Conservation (phyloP, 2,888 invertebrate genomes). For the Tiphia femorata region DNA sequence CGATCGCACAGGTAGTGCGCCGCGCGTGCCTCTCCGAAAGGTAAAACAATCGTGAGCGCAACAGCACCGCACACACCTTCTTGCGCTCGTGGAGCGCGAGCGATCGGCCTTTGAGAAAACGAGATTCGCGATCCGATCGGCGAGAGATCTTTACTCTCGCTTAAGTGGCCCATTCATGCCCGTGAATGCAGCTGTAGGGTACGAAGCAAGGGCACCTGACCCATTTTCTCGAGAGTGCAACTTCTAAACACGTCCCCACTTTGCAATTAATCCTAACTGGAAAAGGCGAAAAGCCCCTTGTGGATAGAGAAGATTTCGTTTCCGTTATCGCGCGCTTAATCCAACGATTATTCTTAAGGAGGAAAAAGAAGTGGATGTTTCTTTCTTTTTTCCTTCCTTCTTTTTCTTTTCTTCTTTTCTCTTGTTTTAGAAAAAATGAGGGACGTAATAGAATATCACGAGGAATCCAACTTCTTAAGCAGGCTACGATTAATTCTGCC, state of each 20-base stretch:
- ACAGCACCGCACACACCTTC: too few relatives aligned
- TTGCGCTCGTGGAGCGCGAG: not conserved
- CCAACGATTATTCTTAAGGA: not conserved
- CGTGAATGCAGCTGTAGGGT: conserved; percentile 25
- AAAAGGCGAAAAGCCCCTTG: too few relatives aligned
- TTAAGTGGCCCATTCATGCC: conserved; percentile 36
- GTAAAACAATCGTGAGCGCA: too few relatives aligned
- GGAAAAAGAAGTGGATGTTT: not conserved
- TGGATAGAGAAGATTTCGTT: too few relatives aligned
- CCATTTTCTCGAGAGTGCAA: conserved; percentile 29
- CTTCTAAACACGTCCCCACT: too few relatives aligned
- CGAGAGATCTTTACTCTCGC: conserved; percentile 18
- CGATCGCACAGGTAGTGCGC: not conserved
- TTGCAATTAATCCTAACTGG: not conserved
- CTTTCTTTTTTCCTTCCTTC: not conserved
- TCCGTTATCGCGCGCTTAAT: too few relatives aligned
- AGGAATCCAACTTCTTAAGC: too few relatives aligned
- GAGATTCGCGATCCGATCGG: conserved; percentile 25
- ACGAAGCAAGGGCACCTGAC: conserved; percentile 38
- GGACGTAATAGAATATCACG: too few relatives aligned
- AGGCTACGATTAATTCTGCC: too few relatives aligned
- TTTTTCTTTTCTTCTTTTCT: too few relatives aligned
- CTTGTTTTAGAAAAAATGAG: too few relatives aligned
- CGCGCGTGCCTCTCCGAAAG: too few relatives aligned
- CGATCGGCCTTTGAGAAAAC: conserved; percentile 10